Base-by-base conservation (phyloP, 2,797 vertebrate genomes). In the Mus spretus region DNA sequence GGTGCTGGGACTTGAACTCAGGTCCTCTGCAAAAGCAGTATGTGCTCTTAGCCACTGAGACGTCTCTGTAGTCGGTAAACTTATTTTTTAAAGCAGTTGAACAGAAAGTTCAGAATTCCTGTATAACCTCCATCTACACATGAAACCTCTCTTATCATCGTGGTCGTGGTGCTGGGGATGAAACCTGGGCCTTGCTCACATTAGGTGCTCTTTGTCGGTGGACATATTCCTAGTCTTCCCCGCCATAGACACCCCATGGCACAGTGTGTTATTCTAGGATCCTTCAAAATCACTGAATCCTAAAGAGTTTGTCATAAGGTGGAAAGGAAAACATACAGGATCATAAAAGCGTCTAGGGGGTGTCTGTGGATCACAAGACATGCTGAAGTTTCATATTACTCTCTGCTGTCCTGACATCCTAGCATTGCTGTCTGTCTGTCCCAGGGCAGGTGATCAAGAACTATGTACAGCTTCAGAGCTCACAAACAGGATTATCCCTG, bases 251-350 rank as follows among this genome's bases (percentile, higher is more conserved):
- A 57, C 11, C 59, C 63, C 3, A 14, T 28, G n/a, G 12, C 15
- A 14, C 19, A 15, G 40, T 47, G 15, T 24, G 74, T 37, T 22
- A 3, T 80, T 96, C 61, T 34, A 50, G 31, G 22, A 14, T 72
- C 44, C 47, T 84, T 87, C 26, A 63, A 50, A 47, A 85, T 34
- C 44, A 72, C 53, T 57, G 79, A 85, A 84, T 70, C 65, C 83
- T 92, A 61, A 50, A 12, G 55, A 67, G 61, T 78, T 94, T 31
- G 77, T 92, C 70, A 77, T 70, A 65, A 80, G 70, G 40, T 50
- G 4, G 63, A 40, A 86, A 74, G 77, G 31, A n/a, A 75, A 37
- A 81, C 34, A 20, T 20, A 34, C 6, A 70, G 28, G 31, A 9
- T 70, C 15, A 57, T 5, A 47, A 55, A 53, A 74, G n/a, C n/a